Evolutionary conservation across 2,888 invertebrate genomes (phyloP), one percentile per base, ranked within the genome.

Genomic region (Stenoptilia bipunctidactyla): DNA sequence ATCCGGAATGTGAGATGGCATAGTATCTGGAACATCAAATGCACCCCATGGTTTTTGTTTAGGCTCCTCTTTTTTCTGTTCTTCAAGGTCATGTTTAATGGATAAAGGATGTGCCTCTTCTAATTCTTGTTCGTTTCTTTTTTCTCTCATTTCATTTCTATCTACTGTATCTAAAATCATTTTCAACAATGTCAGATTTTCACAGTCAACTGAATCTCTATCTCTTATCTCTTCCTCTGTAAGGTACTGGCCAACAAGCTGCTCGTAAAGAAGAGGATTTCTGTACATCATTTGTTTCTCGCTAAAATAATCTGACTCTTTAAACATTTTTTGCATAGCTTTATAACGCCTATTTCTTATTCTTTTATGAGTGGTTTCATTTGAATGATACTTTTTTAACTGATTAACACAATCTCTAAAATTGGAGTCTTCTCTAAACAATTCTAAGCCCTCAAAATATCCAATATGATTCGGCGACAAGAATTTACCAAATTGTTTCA

Each of bases 211-310:
- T 41, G 83, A 75, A 66, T 90, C 91, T 12, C 91, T 75, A 39
- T 84, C 82, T 46, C 85, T 83, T 43, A 89, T 89, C 64, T 97
- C 94, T 20, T 90, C 88, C 42, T 91, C 89, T 1, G 91, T 90
- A 48, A 97, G 69, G 67, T 92, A 96, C 56, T 91, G 92, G 0
- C 96, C 97, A 34, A 98, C 86, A 50, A 98, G 79, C 56, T 96
- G 92, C 48, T 97, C 94, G 73, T 94, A 98, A 0, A 97, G 72
- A 39, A 93, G 82, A 1, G 97, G 98, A 67, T 96, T 94, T 44
- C 98, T 80, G 50, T 89, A 90, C 89, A 95, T 94, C 97, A 98
- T 98, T 83, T 95, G 93, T 44, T 88, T 89, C 66, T 97, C 96
- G 62, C 92, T 92, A 58, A 98, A 98, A 70, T 97, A 97, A 50